phyloP scores from a whole-genome alignment of 2,888 invertebrate species.

The Tachina lurida region DNA sequence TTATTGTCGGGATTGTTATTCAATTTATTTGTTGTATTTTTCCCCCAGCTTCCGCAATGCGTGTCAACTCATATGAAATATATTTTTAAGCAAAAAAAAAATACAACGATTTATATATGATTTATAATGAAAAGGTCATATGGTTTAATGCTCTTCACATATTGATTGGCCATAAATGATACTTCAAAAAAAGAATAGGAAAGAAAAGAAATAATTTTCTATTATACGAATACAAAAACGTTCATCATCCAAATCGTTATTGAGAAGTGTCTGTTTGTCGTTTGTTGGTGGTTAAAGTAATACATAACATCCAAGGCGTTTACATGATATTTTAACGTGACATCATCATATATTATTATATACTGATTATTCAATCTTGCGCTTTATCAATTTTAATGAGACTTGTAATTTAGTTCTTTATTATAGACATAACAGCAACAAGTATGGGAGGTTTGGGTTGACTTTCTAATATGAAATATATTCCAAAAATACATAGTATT shows the following conservation, averaged over 20 bases:
- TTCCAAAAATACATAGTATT: no score
- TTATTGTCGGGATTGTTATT: neutral
- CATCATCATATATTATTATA: neutral
- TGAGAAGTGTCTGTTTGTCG: neutral
- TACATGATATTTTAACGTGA: constrained; percentile 4
- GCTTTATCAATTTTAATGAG: neutral
- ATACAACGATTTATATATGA: neutral
- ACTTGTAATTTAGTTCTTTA: no score
- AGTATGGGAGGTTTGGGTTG: no score
- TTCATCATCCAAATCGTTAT: neutral
- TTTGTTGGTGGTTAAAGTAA: neutral
- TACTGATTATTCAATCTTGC: neutral
- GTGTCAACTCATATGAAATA: neutral
- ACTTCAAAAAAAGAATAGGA: neutral
- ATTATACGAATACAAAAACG: neutral
- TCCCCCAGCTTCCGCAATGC: neutral
- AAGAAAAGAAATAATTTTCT: neutral
- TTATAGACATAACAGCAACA: no score
- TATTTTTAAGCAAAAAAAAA: neutral
- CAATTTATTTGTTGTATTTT: neutral
- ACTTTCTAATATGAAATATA: no score
- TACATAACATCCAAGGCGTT: neutral
- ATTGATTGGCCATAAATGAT: neutral
- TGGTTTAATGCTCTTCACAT: neutral
- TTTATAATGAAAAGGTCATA: neutral